These are phyloP conservation scores for Euwallacea fornicatus DNA, from an alignment of 1,140 invertebrate genomes.

Conservation along the genomic window DNA sequence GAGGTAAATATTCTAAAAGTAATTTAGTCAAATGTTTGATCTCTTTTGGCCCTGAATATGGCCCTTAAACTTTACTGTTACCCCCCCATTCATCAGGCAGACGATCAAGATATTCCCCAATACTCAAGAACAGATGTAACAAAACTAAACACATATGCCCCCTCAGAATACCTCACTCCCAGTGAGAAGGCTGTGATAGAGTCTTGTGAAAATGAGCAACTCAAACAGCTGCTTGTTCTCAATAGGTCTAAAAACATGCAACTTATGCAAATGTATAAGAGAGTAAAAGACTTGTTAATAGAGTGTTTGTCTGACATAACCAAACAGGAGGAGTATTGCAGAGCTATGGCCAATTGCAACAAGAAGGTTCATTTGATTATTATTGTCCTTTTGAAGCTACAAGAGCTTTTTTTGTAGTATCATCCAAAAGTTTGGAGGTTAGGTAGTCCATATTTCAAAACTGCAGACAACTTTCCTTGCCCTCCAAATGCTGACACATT, in stretches of 20 bases:
- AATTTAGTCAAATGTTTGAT: neutral
- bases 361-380: conserved; percentile 28
- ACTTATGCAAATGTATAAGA: conserved; percentile 41
- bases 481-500: conserved; percentile 45
- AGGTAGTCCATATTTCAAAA: conserved; percentile 51
- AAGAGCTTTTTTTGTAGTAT: neutral
- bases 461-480: conserved; percentile 42
- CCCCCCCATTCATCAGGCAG: neutral
- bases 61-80: too few relatives aligned
- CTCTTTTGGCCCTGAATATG: neutral
- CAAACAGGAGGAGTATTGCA: conserved; percentile 19
- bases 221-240: conserved; percentile 39
- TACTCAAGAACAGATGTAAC: conserved; percentile 16
- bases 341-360: neutral
- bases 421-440: conserved; percentile 37
- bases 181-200: conserved; percentile 40
- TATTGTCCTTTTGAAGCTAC: neutral
- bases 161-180: conserved; percentile 22
- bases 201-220: conserved; percentile 36
- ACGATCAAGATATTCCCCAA: conserved; percentile 18
- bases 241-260: conserved; percentile 42
- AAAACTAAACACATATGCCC: conserved; percentile 16
- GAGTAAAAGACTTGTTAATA: conserved; percentile 39
- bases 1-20: neutral
- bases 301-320: conserved; percentile 37